Percentiles rank a stretch among this genome's conserved stretches.
Evolutionary conservation across 2,888 invertebrate genomes (phyloP).

Genomic region (Auanema sp.): DNA sequence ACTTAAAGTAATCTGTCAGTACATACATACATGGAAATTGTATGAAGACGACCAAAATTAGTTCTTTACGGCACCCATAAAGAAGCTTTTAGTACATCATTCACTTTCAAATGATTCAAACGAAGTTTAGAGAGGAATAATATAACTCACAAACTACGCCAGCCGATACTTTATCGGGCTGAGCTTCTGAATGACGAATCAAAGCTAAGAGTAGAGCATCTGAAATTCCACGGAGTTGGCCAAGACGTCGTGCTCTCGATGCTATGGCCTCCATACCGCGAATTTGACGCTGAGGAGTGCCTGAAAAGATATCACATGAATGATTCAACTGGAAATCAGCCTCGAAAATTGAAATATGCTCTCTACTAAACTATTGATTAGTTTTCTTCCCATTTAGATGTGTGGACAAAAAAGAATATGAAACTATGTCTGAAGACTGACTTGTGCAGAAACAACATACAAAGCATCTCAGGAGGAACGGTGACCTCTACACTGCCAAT

Average conservation of each 20-base stretch:
- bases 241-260: conserved; percentile 43
- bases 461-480: too few relatives aligned
- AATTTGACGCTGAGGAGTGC: conserved; percentile 11
- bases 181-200: conserved; percentile 48
- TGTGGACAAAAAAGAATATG: too few relatives aligned
- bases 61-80: neutral
- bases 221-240: conserved; percentile 41
- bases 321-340: too few relatives aligned
- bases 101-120: too few relatives aligned
- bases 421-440: too few relatives aligned
- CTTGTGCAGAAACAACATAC: too few relatives aligned
- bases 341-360: too few relatives aligned
- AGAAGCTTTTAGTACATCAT: neutral
- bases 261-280: conserved; percentile 48
- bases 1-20: conserved; percentile 44
- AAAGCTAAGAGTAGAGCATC: conserved; percentile 50
- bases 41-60: neutral
- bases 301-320: conserved; percentile 8
- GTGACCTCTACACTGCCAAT: too few relatives aligned
- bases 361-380: too few relatives aligned
- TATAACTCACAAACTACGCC: conserved; percentile 56
- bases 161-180: conserved; percentile 49
- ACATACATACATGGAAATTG: neutral
- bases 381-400: too few relatives aligned
- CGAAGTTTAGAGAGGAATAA: neutral